Base-by-base conservation (phyloP, 2,888 invertebrate genomes). In the Thecocarcelia acutangulata region DNA sequence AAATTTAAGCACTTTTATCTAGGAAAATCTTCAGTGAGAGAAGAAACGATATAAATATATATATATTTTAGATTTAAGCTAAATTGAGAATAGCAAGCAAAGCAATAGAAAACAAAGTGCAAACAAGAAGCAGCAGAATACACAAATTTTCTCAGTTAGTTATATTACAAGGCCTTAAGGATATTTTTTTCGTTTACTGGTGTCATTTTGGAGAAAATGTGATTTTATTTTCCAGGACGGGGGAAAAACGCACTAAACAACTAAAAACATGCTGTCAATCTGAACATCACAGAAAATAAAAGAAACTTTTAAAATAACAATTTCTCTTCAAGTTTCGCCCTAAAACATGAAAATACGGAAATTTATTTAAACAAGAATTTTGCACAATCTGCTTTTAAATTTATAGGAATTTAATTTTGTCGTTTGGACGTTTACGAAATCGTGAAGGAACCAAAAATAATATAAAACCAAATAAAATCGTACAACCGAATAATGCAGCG, bases 81-180 rank as follows among this genome's bases (percentile, higher is more conserved):
- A 33, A 33, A 24, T 24, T 5, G 5, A 24, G 3, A 5, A 24
- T n/a, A n/a, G n/a, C 28, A 5, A 33, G 33, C 5, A 33, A 8
- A 33, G 33, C 9, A 33, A 33, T 33, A 33, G 33, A 33, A 33
- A 33, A 24, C 5, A 33, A 54, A 11, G 54, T 40, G 21, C 28
- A n/a, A 24, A 24, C 24, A 24, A 24, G 24, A 24, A 24, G 24
- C 24, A 24, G 40, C 54, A 42, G 63, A 56, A 52, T 24, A 24
- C 59, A 54, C 58, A 37, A 48, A 11, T 37, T 6, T 68, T 58
- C 64, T 77, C 74, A 77, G 70, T 72, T 74, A 74, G 52, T 75
- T 61, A 54, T 17, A 52, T 28, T 48, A 46, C 46, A 73, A 42
- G 11, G 56, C 68, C 76, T 70, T 44, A 40, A 80, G 75, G 54